Evolutionary conservation across 2,113 vertebrate species (phyloP), one percentile per base, ranked within the genome.

Genomic region (Phyllopteryx taeniolatus): DNA sequence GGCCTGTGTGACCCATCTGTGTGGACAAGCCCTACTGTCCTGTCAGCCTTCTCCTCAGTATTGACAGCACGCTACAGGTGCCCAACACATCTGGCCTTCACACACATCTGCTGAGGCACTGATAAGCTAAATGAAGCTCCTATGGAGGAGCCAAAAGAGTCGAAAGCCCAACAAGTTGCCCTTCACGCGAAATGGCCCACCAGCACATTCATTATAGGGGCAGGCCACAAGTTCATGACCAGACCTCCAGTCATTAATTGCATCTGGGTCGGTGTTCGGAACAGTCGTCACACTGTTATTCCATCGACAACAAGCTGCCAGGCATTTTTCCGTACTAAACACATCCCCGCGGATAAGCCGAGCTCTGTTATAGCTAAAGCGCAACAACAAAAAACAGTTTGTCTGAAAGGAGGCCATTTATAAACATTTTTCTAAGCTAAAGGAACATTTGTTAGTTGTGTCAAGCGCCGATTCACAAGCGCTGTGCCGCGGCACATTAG

Each of bases 231-330:
- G 86, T 88, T 89, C 82, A 81, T 60, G 82, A 83, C 77, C 86
- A 84, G 82, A 81, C 74, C 64, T 78, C 80, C 27, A 39, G 78
- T 81, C 86, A 78, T 90, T 89, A 89, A 89, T 86, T 46, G 85
- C 87, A 80, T 83, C 81, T 83, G 78, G 75, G 70, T 73, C 1
- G 57, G 74, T 77, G 75, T 71, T 83, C 70, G 71, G 66, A 90
- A 91, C 89, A 91, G 89, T 81, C 86, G 81, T 80, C 76, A 79
- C 86, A 81, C 84, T 91, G 90, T 91, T 88, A 77, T 86, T 88
- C 79, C 84, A 75, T 75, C 67, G 68, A 64, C 84, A 66, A 75
- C 64, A 57, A 72, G 70, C 51, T 65, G 11, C 70, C 73, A 35
- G 65, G 74, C 85, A 86, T 87, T 81, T 84, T 83, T 87, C 85